Base-by-base conservation (phyloP, 2,888 invertebrate species). In the Julus scandinavius region DNA sequence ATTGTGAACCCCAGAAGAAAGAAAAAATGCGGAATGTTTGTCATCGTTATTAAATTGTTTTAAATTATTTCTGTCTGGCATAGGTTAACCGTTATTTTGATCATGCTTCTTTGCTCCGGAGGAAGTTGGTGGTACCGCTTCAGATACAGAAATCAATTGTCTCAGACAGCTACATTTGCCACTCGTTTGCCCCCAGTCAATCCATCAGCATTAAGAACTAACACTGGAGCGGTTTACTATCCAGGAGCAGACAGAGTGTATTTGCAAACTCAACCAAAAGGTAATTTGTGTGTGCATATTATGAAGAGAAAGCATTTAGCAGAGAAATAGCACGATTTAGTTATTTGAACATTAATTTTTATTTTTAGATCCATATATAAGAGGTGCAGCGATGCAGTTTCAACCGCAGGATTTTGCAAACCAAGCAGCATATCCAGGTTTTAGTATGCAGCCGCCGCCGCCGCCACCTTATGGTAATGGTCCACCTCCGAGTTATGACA, bases 121-220 rank as follows among this genome's bases (percentile, higher is more conserved):
- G 93, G 93, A 85, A 93, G 93, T n/a, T 94, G 93, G 93, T 94
- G 94, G 93, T 93, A 93, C 90, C 92, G 93, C 88, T 93, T 89
- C 80, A 86, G 86, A 72, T 88, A 89, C 85, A 88, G 89, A 17
- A 54, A 84, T 17, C 84, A 88, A 9, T 20, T 89, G 15, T 80
- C 58, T 54, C 83, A 85, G 20, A 88, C 50, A 63, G 20, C 20
- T 29, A 83, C 49, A 38, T 38, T 49, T 58, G 86, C 72, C 86
- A 41, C 63, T 41, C 41, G 49, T 29, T 17, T 85, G 58, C 54
- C 85, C 1, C 20, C 17, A 4, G 29, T 45, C 9, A 45, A 54
- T 86, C 63, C 63, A 45, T 29, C 86, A n/a, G 49, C 50, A n/a
- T 45, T 40, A n/a, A 50, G 84, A 38, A 49, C 72, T 84, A 54